Evolutionary conservation across 2,113 vertebrate genomes (phyloP).

Genomic region (Strix uralensis): DNA sequence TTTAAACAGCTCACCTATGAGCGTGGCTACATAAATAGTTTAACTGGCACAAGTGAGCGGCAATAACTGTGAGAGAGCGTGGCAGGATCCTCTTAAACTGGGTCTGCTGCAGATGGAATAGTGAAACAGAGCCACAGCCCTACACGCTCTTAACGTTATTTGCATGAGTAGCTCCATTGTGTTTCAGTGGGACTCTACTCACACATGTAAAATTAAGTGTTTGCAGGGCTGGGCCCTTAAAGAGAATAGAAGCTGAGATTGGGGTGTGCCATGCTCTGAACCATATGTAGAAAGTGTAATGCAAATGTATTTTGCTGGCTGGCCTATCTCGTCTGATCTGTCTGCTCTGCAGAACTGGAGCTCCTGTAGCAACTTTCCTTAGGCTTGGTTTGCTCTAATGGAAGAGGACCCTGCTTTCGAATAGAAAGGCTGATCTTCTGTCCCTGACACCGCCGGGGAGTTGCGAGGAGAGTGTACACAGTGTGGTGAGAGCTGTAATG

Average conservation of each 20-base stretch:
- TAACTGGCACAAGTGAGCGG: not conserved
- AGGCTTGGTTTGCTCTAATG: not conserved
- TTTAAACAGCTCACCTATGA: slow-evolving; percentile 15
- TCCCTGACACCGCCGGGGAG: not conserved
- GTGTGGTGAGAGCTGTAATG: slow-evolving; percentile 8
- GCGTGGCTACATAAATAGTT: slow-evolving; percentile 4
- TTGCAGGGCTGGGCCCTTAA: slow-evolving; percentile 22
- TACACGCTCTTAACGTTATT: slow-evolving; percentile 7
- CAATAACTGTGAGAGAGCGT: not conserved
- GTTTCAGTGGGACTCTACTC: slow-evolving; percentile 48
- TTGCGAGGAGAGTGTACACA: not conserved
- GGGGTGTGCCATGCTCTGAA: slow-evolving; percentile 39
- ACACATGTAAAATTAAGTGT: slow-evolving; percentile 47
- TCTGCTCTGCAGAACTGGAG: not conserved
- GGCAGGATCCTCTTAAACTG: slow-evolving; percentile 33
- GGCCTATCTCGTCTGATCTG: not conserved
- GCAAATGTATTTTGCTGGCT: not conserved
- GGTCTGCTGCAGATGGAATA: not conserved
- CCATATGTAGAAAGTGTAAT: slow-evolving; percentile 6
- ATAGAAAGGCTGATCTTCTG: not conserved
- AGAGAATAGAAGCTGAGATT: not conserved
- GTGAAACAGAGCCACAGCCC: slow-evolving; percentile 22
- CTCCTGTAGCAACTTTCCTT: not conserved
- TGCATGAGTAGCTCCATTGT: slow-evolving; percentile 57
- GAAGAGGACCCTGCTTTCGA: not conserved